Evolutionary conservation across 2,888 invertebrate species (phyloP).

Genomic region (Drosophila kuntzei): DNA sequence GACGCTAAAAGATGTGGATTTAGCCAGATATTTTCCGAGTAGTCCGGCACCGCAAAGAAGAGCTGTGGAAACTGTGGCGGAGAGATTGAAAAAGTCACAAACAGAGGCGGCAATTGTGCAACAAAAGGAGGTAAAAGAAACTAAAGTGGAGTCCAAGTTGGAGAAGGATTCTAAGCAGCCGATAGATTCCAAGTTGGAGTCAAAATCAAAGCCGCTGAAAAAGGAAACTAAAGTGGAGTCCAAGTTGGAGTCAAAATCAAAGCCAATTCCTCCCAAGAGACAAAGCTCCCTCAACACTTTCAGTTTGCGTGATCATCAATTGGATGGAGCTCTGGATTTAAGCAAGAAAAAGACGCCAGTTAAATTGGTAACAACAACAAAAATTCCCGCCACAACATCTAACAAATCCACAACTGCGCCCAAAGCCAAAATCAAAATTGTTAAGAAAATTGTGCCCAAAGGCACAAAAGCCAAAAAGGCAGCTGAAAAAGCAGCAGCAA

Average conservation of each 20-base stretch:
- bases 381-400: conserved; percentile 39
- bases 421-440: conserved; percentile 81
- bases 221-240: too few relatives aligned
- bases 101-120: conserved; percentile 67
- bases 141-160: conserved; percentile 4
- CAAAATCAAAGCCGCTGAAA: conserved; percentile 54
- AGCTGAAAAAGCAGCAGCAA: conserved; percentile 36
- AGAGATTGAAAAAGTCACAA: conserved; percentile 80
- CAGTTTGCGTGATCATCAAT: conserved; percentile 83
- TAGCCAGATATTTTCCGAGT: conserved; percentile 85
- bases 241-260: conserved; percentile 26
- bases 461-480: conserved; percentile 77
- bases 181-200: conserved; percentile 22
- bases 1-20: conserved; percentile 84
- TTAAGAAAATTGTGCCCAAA: conserved; percentile 82
- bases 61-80: conserved; percentile 79
- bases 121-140: conserved; percentile 9
- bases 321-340: conserved; percentile 84
- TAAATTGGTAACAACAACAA: conserved; percentile 30
- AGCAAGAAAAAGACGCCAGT: conserved; percentile 71
- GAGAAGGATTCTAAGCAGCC: conserved; percentile 6
- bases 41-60: conserved; percentile 83
- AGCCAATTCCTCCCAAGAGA: conserved; percentile 63
- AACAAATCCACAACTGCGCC: conserved; percentile 63
- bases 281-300: conserved; percentile 71